Base-by-base conservation (phyloP, 2,888 invertebrate species). In the Drosophila koepferae region DNA sequence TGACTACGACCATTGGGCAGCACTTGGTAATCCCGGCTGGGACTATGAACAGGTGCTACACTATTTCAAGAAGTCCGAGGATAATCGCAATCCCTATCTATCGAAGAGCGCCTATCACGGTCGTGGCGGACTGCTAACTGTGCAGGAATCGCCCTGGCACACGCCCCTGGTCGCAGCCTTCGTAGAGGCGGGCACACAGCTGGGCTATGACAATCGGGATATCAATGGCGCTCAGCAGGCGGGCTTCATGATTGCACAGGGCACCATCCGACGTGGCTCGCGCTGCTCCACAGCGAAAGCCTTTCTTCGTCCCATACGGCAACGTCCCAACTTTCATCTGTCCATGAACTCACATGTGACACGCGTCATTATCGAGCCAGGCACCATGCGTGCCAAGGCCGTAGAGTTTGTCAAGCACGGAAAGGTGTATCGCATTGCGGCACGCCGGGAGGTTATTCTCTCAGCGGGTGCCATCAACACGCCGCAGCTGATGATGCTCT, bases 381-480 rank as follows among this genome's bases (percentile, higher is more conserved):
- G 94, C 20, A 96, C 95, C 4, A 96, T 95, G 95, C 95, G 95
- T 84, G 97, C 97, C 0, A 95, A 95, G 64, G 97, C 96, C 0
- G 97, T 98, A 0, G 97, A 97, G 91, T 97, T 96, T 89, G 93
- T 96, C 2, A 95, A 97, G 77, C 95, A 96, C 78, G 97, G 97
- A 3, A 94, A 94, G 41, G 95, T 95, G 65, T 95, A 96, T 86
- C 94, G 95, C 0, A 96, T 96, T 0, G 94, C 95, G 69, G 98
- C 98, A 0, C 95, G 95, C 61, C 96, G 97, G 85, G 98, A 98
- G 92, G 95, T 99, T 0, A 97, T 99, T 55, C 91, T 99, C 44
- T 96, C 97, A 14, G 98, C 98, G 0, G 99, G 99, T 0, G 95
- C 98, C 0, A 97, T 99, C 36, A 98, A 98, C 91, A 96, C 96